Evolutionary conservation across 1,140 invertebrate species (phyloP).

Genomic region (Wiebesia pumilae): DNA sequence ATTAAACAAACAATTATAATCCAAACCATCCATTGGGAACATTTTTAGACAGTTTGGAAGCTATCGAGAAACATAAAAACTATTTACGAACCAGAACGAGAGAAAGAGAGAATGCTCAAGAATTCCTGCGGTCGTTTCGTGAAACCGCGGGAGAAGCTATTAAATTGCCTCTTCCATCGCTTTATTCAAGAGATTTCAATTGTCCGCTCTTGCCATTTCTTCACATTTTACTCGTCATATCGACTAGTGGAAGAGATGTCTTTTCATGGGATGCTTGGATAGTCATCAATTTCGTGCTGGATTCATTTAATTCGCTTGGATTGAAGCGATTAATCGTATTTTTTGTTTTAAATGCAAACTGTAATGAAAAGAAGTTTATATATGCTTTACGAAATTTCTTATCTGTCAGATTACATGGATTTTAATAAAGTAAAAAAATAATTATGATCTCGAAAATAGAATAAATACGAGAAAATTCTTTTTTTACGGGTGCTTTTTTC

Average conservation of each 20-base stretch:
- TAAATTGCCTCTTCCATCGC: constrained; percentile 17
- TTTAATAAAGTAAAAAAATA: no score
- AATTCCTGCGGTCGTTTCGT: background rate
- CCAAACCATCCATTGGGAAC: background rate
- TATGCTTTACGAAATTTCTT: no score
- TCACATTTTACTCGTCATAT: constrained; percentile 29
- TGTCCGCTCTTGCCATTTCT: constrained; percentile 8
- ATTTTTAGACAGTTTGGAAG: constrained; percentile 1
- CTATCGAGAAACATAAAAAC: background rate
- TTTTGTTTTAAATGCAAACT: background rate
- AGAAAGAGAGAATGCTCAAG: constrained; percentile 16
- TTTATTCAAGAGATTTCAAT: constrained; percentile 25
- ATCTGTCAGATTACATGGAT: no score
- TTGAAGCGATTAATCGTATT: constrained; percentile 27
- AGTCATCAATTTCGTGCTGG: constrained; percentile 12
- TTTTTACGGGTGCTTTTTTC: no score
- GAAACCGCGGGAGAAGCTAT: background rate
- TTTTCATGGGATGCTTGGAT: constrained; percentile 15
- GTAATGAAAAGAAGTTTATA: background rate
- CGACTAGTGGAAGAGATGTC: background rate
- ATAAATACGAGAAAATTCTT: no score
- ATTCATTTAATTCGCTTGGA: constrained; percentile 9
- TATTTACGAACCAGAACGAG: background rate
- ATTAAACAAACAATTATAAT: background rate
- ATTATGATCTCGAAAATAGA: no score